A percentile compares a stretch with the other conserved stretches of the same genome.
Evolutionary conservation across 2,888 invertebrate genomes (phyloP).

Genomic region (Tethea ocularis): DNA sequence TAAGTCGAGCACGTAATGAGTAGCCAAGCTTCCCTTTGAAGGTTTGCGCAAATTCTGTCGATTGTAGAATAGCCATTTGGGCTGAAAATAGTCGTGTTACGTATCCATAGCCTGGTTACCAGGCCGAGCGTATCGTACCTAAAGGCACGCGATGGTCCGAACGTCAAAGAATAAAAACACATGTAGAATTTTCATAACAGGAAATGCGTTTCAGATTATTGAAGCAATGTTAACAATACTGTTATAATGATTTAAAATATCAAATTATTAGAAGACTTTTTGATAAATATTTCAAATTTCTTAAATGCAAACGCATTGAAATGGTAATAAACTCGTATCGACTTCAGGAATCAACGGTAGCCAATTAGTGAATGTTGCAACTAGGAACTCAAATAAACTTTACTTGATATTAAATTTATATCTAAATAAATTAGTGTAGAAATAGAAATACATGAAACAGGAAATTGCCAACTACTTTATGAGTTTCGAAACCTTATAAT

Average conservation of each 20-base stretch:
- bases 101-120: slow-evolving; percentile 36
- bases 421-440: not conserved
- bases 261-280: not conserved
- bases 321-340: not conserved
- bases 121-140: slow-evolving; percentile 36
- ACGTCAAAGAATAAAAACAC: slow-evolving; percentile 13
- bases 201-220: not conserved
- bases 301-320: not conserved
- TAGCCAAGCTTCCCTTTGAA: slow-evolving; percentile 27
- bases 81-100: slow-evolving; percentile 39
- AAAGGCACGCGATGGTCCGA: not conserved
- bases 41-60: slow-evolving; percentile 33
- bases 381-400: slow-evolving; percentile 1
- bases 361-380: not conserved
- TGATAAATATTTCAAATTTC: not conserved
- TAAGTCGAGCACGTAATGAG: slow-evolving; percentile 29
- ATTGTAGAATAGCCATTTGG: slow-evolving; percentile 16
- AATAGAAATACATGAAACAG: not conserved
- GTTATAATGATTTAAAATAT: not conserved
- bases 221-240: not conserved
- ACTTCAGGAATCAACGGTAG: not conserved
- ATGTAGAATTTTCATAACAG: not conserved
- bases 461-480: not conserved
- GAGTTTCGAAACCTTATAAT: not conserved
- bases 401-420: not conserved